A percentile compares a stretch with the other conserved stretches of the same genome.
Conservation (phyloP, 2,888 invertebrate genomes). For the Aradus depressus region DNA sequence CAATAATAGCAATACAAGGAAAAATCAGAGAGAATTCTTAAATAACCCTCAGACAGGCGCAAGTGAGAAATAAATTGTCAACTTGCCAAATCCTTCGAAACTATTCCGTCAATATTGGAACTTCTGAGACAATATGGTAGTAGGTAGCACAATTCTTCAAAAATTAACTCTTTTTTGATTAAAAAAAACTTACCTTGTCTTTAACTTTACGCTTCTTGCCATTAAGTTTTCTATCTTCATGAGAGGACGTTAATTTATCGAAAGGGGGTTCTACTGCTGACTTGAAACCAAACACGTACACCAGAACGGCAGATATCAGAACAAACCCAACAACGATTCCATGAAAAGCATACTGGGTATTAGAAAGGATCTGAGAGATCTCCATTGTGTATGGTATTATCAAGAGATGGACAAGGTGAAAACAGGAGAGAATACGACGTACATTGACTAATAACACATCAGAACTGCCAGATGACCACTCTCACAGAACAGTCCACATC, state of each 20-base stretch:
- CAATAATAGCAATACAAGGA: too few species aligned
- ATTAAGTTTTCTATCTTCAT: conserved; percentile 52
- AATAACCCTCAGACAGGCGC: too few species aligned
- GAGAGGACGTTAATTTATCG: conserved; percentile 51
- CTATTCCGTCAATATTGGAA: not conserved
- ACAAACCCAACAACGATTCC: conserved; percentile 50
- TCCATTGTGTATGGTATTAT: too few species aligned
- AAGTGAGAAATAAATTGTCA: conserved; percentile 2
- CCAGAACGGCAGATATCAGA: conserved; percentile 57
- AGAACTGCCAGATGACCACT: conserved; percentile 8
- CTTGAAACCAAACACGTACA: conserved; percentile 69
- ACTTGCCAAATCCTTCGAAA: conserved; percentile 7
- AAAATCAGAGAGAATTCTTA: too few species aligned
- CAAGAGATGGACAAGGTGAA: too few species aligned
- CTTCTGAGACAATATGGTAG: conserved; percentile 2
- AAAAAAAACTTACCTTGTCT: conserved; percentile 32
- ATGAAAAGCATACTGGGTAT: conserved; percentile 45
- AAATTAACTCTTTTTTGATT: too few species aligned
- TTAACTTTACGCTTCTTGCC: conserved; percentile 47
- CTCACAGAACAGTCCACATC: not conserved
- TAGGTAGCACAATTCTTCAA: too few species aligned
- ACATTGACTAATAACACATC: too few species aligned
- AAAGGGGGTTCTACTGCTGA: conserved; percentile 70
- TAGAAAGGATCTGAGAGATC: too few species aligned
- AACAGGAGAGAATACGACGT: too few species aligned